Evolutionary conservation across 2,888 invertebrate genomes (phyloP).

Genomic region (Cybosia mesomella): DNA sequence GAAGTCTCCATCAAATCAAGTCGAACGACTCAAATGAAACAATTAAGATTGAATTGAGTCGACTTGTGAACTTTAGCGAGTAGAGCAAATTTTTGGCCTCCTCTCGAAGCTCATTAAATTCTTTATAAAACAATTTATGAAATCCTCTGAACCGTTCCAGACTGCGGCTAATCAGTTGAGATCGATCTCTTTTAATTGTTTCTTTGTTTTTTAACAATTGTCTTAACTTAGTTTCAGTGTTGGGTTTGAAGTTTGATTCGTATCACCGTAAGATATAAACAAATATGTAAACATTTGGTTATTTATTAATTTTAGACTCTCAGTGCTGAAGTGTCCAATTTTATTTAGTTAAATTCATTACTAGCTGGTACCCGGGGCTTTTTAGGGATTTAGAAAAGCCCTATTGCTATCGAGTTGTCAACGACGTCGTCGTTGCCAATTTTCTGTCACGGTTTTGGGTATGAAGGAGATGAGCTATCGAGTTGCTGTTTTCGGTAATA

Average conservation of each 20-base stretch:
- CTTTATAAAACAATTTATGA: slow-evolving; percentile 68
- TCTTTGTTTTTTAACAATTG: slow-evolving; percentile 32
- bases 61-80: slow-evolving; percentile 56
- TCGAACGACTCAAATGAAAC: slow-evolving; percentile 58
- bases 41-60: slow-evolving; percentile 65
- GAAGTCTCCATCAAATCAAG: slow-evolving; percentile 51
- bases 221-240: slow-evolving; percentile 27
- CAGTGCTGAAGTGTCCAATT: too few species aligned
- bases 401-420: too few species aligned
- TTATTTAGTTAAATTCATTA: too few species aligned
- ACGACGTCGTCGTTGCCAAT: too few species aligned
- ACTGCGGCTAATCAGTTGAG: slow-evolving; percentile 59
- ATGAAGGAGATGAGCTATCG: too few species aligned
- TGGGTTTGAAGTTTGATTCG: slow-evolving; percentile 23
- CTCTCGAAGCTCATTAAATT: slow-evolving; percentile 62
- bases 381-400: too few species aligned
- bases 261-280: slow-evolving; percentile 1
- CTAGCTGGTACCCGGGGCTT: too few species aligned
- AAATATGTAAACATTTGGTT: neutral
- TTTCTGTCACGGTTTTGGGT: too few species aligned
- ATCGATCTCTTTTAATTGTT: slow-evolving; percentile 55
- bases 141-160: slow-evolving; percentile 39
- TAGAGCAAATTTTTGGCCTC: slow-evolving; percentile 33
- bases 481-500: too few species aligned
- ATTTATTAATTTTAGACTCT: too few species aligned